A percentile compares a stretch with the other conserved stretches of the same genome.
Evolutionary conservation across 2,888 invertebrate species (phyloP).

Genomic region (Orthosia gothica): DNA sequence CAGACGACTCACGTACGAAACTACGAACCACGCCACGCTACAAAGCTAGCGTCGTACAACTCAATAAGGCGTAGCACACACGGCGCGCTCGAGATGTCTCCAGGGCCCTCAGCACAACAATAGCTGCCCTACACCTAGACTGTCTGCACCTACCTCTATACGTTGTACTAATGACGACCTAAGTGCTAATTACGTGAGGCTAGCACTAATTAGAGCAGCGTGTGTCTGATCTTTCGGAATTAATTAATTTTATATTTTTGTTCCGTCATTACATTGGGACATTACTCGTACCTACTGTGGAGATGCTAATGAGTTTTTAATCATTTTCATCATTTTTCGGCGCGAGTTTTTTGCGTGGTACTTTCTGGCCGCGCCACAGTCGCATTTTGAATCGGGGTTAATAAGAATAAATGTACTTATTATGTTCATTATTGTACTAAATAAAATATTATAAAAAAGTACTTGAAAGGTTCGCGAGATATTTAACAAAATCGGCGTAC

Average conservation of each 20-base stretch:
- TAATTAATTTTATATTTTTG: slow-evolving; percentile 34
- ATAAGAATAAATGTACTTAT: too few relatives aligned
- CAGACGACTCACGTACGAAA: slow-evolving; percentile 38
- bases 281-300: neutral
- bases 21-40: slow-evolving; percentile 11
- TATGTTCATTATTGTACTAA: too few relatives aligned
- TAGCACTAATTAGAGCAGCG: slow-evolving; percentile 45
- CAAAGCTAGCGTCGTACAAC: slow-evolving; percentile 43
- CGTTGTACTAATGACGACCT: slow-evolving; percentile 50
- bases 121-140: slow-evolving; percentile 59
- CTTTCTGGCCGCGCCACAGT: too few relatives aligned
- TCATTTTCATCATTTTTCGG: neutral
- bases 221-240: slow-evolving; percentile 47
- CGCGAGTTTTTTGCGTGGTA: too few relatives aligned
- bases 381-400: too few relatives aligned
- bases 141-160: slow-evolving; percentile 43
- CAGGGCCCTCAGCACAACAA: slow-evolving; percentile 66
- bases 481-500: too few relatives aligned
- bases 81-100: slow-evolving; percentile 58
- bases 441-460: too few relatives aligned
- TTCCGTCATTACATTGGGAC: slow-evolving; percentile 19
- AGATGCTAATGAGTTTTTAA: slow-evolving; percentile 31
- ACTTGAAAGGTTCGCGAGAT: too few relatives aligned
- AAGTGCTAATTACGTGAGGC: slow-evolving; percentile 54
- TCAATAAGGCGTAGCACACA: slow-evolving; percentile 54